Evolutionary conservation across 2,888 invertebrate species (phyloP).

Genomic region (Blastobasis adustella): DNA sequence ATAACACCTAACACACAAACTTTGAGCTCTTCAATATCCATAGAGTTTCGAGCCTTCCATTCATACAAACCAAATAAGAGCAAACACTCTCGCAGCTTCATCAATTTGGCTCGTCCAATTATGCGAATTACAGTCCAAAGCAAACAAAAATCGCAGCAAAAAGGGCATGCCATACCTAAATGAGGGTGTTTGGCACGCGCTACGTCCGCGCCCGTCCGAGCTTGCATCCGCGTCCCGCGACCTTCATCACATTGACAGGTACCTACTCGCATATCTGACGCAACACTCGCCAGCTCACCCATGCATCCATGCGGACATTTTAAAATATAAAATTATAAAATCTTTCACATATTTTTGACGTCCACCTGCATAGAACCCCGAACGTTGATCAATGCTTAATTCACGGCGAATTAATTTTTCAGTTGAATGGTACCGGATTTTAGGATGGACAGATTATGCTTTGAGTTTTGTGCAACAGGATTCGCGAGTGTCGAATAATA

Average conservation of each 20-base stretch:
- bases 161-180: neutral
- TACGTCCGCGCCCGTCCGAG: slow-evolving; percentile 25
- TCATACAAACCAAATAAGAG: too few species aligned
- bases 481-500: too few species aligned
- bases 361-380: slow-evolving; percentile 4
- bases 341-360: slow-evolving; percentile 4
- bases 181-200: slow-evolving; percentile 41
- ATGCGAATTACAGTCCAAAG: too few species aligned
- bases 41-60: too few species aligned
- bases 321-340: slow-evolving; percentile 17
- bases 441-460: too few species aligned
- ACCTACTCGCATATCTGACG: slow-evolving; percentile 45
- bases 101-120: too few species aligned
- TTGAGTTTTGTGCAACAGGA: too few species aligned
- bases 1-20: too few species aligned
- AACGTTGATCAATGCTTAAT: slow-evolving; percentile 7
- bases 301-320: slow-evolving; percentile 25
- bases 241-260: slow-evolving; percentile 71
- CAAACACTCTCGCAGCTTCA: too few species aligned
- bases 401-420: slow-evolving; percentile 7
- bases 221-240: slow-evolving; percentile 48
- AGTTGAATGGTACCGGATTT: neutral
- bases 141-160: slow-evolving; percentile 8
- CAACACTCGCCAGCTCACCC: slow-evolving; percentile 32
- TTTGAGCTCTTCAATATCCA: too few species aligned